A percentile compares a stretch with the other conserved stretches of the same genome.
These are phyloP conservation scores for Ypsolopha sequella DNA, from an alignment of 2,888 invertebrate species.

Conservation along the genomic window DNA sequence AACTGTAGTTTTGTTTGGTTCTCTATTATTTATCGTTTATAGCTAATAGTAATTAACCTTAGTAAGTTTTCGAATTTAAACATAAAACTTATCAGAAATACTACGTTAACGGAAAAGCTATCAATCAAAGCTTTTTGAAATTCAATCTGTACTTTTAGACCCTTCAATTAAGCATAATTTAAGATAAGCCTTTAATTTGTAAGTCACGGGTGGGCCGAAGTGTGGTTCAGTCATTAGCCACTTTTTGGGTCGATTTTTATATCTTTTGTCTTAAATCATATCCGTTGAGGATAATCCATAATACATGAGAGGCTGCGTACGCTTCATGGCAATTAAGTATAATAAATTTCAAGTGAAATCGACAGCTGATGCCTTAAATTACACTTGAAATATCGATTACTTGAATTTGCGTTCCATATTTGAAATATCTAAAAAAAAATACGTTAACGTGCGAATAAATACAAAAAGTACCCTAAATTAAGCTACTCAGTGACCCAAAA, in stretches of 20 bases:
- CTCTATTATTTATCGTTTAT: neutral
- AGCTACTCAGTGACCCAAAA: conserved; percentile 36
- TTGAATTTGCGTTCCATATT: too few relatives aligned
- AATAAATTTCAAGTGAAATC: conserved; percentile 62
- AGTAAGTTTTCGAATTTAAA: conserved; percentile 35
- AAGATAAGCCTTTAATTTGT: conserved; percentile 66
- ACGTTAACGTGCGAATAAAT: too few relatives aligned
- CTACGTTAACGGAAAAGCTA: conserved; percentile 36
- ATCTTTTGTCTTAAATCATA: conserved; percentile 60
- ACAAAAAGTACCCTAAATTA: neutral
- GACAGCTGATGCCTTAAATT: conserved; percentile 45
- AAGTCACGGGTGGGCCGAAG: conserved; percentile 62
- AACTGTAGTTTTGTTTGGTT: too few relatives aligned
- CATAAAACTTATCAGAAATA: conserved; percentile 32
- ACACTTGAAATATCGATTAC: too few relatives aligned
- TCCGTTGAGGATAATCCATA: conserved; percentile 55
- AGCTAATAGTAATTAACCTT: conserved; percentile 14
- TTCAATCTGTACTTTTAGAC: conserved; percentile 60
- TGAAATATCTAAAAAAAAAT: too few relatives aligned
- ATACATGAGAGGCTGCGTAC: conserved; percentile 50
- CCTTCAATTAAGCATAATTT: conserved; percentile 67
- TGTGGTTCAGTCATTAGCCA: conserved; percentile 59
- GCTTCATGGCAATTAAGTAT: conserved; percentile 61
- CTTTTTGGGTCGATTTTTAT: conserved; percentile 40
- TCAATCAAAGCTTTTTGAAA: conserved; percentile 58